These are phyloP conservation scores for Notarius quadriscutis DNA, from an alignment of 2,113 vertebrate species.

Conservation along the genomic window DNA sequence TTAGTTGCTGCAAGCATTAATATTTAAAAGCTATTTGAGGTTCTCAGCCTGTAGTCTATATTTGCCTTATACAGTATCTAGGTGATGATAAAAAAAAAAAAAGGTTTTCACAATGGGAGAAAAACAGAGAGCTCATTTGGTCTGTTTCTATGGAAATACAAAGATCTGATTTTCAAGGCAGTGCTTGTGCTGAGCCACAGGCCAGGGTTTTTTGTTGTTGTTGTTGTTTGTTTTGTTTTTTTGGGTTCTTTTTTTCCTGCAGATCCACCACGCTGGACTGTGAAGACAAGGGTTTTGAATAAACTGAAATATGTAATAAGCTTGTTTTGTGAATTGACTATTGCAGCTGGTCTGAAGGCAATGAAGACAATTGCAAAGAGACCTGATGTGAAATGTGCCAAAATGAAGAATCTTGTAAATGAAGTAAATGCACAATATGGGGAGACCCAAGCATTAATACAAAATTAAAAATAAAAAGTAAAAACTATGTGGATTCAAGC, in stretches of 20 bases:
- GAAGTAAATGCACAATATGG: background rate
- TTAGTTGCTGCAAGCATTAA: conserved; percentile 28
- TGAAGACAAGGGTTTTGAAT: conserved; percentile 1
- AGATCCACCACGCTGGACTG: conserved; percentile 25
- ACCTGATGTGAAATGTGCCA: background rate
- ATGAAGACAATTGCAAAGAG: background rate
- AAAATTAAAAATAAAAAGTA: background rate
- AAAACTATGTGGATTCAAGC: background rate
- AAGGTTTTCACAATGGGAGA: conserved; percentile 20
- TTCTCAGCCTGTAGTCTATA: conserved; percentile 1
- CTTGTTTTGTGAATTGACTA: conserved; percentile 10
- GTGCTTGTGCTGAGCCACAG: conserved; percentile 31
- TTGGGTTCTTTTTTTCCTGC: background rate
- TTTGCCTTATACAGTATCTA: conserved; percentile 6
- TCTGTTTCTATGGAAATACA: conserved; percentile 57
- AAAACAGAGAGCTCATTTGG: conserved; percentile 39
- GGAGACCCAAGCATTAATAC: background rate
- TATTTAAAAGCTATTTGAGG: conserved; percentile 28
- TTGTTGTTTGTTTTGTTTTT: background rate
- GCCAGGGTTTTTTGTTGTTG: background rate
- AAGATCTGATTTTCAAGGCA: conserved; percentile 26
- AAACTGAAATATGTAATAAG: conserved; percentile 19
- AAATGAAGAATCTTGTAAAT: background rate
- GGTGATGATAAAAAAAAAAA: conserved; percentile 11
- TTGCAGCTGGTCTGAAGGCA: background rate